Base-by-base conservation (phyloP, 2,113 vertebrate genomes). In the Ceyx margarethae region DNA sequence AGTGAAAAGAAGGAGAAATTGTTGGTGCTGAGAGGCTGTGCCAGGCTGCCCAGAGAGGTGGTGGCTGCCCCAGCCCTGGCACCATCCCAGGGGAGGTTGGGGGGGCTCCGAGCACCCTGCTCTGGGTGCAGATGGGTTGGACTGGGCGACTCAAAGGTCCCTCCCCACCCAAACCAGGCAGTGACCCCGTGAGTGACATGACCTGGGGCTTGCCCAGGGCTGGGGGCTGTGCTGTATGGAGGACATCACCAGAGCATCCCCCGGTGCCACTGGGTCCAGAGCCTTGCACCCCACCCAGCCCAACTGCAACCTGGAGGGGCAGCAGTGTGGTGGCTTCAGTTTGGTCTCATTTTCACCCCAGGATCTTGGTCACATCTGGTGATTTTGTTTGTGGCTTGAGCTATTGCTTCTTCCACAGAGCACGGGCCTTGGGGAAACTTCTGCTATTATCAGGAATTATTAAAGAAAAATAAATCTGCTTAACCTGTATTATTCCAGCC, bases 261-360 rank as follows among this genome's bases (percentile, higher is more conserved):
- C 2, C 0, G 20, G 50, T 16, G n/a, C 16, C 43, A 35, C 42
- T 9, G 0, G 26, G 22, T 8, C 18, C 3, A 0, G 7, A 25
- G 35, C 6, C 25, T 15, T 2, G 21, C 17, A 42, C 9, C 31
- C n/a, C 33, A 18, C 23, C 15, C 62, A 75, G 40, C 40, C 54
- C 48, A 4, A 0, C 45, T 42, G 45, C 21, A 35, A 8, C 3
- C 5, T 50, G 26, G 31, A 72, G 11, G 11, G 19, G 20, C 4
- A 23, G 13, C 31, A 21, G 12, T 1, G 1, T 4, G 10, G 35
- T 7, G 22, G 43, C 29, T 16, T 29, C 31, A 5, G 5, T 21
- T 48, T 37, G 35, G 53, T 22, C 53, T 51, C 13, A 4, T 22
- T 60, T 78, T 29, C 31, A 10, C 7, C 33, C 42, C 13, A 40